A percentile compares a stretch with the other conserved stretches of the same genome.
These are phyloP conservation scores for Buceros bicornis DNA, from an alignment of 2,797 vertebrate species.

Conservation along the genomic window DNA sequence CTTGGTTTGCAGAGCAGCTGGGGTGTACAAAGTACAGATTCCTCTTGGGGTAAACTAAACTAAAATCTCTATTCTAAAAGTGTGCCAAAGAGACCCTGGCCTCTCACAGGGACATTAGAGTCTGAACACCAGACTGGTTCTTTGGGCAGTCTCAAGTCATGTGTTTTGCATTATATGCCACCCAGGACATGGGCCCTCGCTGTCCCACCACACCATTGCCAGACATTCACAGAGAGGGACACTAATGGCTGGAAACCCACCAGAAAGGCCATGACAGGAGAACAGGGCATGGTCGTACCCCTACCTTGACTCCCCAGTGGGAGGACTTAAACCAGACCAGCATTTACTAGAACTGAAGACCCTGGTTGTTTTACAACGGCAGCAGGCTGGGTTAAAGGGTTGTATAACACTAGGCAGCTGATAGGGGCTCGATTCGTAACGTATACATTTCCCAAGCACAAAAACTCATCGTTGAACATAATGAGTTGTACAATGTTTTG, in stretches of 20 bases:
- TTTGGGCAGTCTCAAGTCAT: background rate
- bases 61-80: background rate
- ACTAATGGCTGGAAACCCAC: background rate
- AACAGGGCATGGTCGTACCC: background rate
- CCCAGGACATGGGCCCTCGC: background rate
- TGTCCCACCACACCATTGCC: background rate
- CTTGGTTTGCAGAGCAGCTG: background rate
- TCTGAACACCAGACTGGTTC: background rate
- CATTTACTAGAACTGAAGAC: background rate
- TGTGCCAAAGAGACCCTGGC: accelerated
- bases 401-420: background rate
- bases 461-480: conserved; percentile 7
- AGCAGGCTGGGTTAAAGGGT: background rate
- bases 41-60: background rate
- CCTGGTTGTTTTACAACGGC: background rate
- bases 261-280: background rate
- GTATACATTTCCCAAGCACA: background rate
- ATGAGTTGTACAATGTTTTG: background rate
- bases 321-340: background rate
- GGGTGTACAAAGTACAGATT: background rate
- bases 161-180: background rate
- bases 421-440: background rate
- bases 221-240: background rate
- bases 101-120: background rate
- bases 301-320: background rate